These are phyloP conservation scores for Polylopha cassiicola DNA, from an alignment of 2,888 invertebrate genomes.

Conservation along the genomic window DNA sequence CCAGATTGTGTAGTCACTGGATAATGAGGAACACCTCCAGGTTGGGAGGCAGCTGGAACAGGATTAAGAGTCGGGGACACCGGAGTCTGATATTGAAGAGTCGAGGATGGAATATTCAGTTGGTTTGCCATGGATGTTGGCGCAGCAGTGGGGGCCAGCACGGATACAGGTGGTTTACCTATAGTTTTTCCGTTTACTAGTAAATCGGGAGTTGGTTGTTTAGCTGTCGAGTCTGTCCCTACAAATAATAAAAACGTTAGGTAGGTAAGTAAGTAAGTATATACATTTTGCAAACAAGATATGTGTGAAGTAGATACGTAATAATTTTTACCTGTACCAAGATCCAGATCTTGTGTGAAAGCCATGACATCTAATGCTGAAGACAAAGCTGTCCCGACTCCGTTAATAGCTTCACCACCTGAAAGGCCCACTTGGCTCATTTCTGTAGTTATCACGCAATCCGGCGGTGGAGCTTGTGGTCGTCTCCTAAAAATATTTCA, in stretches of 20 bases:
- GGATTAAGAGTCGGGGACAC: no score
- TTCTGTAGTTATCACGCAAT: conserved; percentile 48
- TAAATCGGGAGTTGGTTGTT: conserved; percentile 59
- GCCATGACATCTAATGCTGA: conserved; percentile 90
- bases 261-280: not conserved
- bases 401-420: conserved; percentile 56
- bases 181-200: conserved; percentile 51
- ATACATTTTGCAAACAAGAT: no score
- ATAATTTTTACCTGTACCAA: conserved; percentile 41
- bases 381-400: conserved; percentile 79
- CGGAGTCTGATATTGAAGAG: no score
- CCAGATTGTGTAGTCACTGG: no score
- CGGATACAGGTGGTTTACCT: conserved; percentile 25
- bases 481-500: conserved; percentile 42
- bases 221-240: conserved; percentile 39
- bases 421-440: conserved; percentile 41
- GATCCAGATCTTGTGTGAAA: conserved; percentile 85
- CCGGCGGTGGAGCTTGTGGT: conserved; percentile 51
- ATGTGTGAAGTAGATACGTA: not conserved
- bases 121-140: conserved; percentile 32
- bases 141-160: no score
- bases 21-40: no score
- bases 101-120: conserved; percentile 23
- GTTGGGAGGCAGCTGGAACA: conserved; percentile 25
- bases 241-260: conserved; percentile 2